Evolutionary conservation across 2,113 vertebrate species (phyloP).

Genomic region (Campylomormyrus tamandua): DNA sequence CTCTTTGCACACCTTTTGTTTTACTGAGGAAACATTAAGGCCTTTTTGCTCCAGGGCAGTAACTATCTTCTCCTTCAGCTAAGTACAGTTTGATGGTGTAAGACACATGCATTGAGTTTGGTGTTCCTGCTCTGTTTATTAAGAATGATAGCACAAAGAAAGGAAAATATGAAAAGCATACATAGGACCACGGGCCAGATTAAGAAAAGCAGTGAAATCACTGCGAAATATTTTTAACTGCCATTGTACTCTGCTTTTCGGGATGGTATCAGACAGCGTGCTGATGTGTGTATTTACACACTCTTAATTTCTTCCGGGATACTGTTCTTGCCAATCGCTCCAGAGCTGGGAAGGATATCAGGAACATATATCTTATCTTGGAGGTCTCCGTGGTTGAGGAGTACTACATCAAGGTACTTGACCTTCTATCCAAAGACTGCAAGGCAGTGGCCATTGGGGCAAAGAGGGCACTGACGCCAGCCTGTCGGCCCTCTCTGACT

Average conservation of each 20-base stretch:
- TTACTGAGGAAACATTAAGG: too few species aligned
- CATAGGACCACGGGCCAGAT: background rate
- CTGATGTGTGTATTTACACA: too few species aligned
- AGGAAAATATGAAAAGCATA: background rate
- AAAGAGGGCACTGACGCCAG: constrained; percentile 66
- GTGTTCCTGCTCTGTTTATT: background rate
- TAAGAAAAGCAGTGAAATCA: background rate
- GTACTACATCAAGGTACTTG: background rate
- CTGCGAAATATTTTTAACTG: background rate
- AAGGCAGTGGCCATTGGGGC: background rate
- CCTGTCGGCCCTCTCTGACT: constrained; percentile 69
- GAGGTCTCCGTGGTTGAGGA: background rate
- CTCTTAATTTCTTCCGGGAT: background rate
- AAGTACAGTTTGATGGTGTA: background rate
- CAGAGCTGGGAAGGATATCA: background rate
- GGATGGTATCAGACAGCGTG: background rate
- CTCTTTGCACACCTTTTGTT: too few species aligned
- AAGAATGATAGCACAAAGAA: background rate
- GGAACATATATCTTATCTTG: background rate
- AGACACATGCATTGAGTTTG: background rate
- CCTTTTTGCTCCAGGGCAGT: too few species aligned
- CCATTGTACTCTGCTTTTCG: background rate
- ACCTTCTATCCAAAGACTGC: background rate
- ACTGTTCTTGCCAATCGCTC: background rate
- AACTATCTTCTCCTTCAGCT: background rate